Evolutionary conservation across 2,888 invertebrate species (phyloP).

Genomic region (Plebejus argus): DNA sequence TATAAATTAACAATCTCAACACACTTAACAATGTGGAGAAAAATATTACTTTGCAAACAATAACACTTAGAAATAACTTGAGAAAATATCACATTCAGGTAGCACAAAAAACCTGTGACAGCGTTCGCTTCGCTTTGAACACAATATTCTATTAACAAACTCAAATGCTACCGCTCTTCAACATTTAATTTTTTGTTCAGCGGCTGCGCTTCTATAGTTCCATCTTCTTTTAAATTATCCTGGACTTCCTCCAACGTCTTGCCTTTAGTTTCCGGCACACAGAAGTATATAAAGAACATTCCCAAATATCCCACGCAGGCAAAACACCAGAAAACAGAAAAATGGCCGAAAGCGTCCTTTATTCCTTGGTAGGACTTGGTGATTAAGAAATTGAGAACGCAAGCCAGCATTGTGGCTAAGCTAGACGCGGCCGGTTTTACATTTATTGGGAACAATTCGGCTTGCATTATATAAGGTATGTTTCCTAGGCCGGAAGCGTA

Average conservation of each 20-base stretch:
- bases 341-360: conserved; percentile 78
- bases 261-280: conserved; percentile 83
- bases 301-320: conserved; percentile 78
- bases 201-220: conserved; percentile 50
- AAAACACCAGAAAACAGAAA: conserved; percentile 82
- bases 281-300: conserved; percentile 77
- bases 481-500: conserved; percentile 82
- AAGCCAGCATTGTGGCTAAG: conserved; percentile 78
- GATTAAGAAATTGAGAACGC: conserved; percentile 79
- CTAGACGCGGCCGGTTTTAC: conserved; percentile 83
- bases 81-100: conserved; percentile 17
- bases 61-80: not conserved
- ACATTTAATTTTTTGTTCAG: conserved; percentile 36
- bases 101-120: not conserved
- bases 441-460: conserved; percentile 83
- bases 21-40: not conserved
- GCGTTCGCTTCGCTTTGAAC: not conserved
- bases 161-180: conserved; percentile 4
- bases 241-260: conserved; percentile 83
- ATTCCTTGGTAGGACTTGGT: conserved; percentile 82
- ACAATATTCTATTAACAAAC: not conserved
- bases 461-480: conserved; percentile 82
- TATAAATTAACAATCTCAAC: no score
- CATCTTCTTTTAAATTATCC: conserved; percentile 69
- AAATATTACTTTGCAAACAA: not conserved